Base-by-base conservation (phyloP, 2,113 vertebrate genomes). In the Heliornis fulica region DNA sequence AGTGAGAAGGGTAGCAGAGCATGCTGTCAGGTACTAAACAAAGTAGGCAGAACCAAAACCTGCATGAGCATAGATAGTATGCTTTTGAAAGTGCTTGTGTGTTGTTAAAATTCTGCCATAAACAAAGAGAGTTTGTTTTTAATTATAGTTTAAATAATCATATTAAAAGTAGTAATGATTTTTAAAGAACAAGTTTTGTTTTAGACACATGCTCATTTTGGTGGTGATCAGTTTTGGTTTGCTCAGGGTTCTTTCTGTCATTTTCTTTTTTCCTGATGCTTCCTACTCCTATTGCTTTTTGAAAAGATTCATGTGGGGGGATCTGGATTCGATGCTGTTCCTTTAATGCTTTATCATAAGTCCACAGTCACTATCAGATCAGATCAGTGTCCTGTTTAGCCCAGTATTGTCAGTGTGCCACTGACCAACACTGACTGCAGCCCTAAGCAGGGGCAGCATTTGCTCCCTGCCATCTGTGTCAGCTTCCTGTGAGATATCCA, bases 401-500 rank as follows among this genome's bases (percentile, higher is more conserved):
- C 88, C 72, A 45, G 40, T 41, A 88, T 95, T 94, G 90, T 92
- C 85, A 31, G 21, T 1, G 65, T 93, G 89, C 94, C 78, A 26
- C 68, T 77, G 85, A 28, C 87, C 87, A 48, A 75, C 82, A 11
- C 51, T 0, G 26, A 4, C 28, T 36, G 72, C 65, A 31, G 61
- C 25, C 3, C 0, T 23, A 1, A 26, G 0, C 7, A 48, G 71
- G 71, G 90, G 56, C 88, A 74, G 64, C 5, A 2, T 13, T 71
- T 3, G 34, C 83, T 88, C 46, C 90, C 83, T 88, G 43, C 90
- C 64, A 21, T 93, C 87, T 89, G 71, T 41, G 79, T 26, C 60
- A 31, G 75, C 85, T 83, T 78, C 74, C 54, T 50, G 15, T 0
- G 15, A 40, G 54, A 26, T 11, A 31, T 0, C 32, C 71, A 63